Conservation (phyloP, 2,797 vertebrate genomes). For the Cossypha dichroa region DNA sequence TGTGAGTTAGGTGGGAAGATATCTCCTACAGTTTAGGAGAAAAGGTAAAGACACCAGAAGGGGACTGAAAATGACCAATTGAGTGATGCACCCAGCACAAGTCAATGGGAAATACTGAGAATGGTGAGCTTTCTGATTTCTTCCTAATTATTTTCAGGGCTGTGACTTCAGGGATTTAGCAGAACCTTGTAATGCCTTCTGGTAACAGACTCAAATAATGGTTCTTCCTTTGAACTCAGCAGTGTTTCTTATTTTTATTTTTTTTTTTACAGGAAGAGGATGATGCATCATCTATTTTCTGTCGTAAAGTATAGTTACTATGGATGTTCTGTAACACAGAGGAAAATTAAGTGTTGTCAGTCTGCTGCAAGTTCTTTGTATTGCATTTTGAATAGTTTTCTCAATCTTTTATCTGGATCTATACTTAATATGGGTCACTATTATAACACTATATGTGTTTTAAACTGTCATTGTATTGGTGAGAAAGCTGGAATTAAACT, state of each 20-base stretch:
- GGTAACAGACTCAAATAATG: not conserved
- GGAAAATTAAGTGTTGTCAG: not conserved
- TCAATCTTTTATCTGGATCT: not conserved
- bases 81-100: not conserved
- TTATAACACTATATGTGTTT: not conserved
- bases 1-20: not conserved
- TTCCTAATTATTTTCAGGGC: not conserved
- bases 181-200: not conserved
- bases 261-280: not conserved
- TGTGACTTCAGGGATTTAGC: not conserved
- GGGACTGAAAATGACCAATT: not conserved
- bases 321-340: not conserved
- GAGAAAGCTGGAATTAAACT: not conserved
- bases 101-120: not conserved
- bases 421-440: not conserved
- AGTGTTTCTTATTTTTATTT: not conserved
- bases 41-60: not conserved
- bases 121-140: not conserved
- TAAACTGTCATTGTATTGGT: not conserved
- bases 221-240: not conserved
- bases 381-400: not conserved
- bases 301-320: not conserved
- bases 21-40: not conserved
- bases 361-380: not conserved
- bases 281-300: not conserved